Evolutionary conservation across 1,140 invertebrate species (phyloP).

Genomic region (Ceratina japonica): DNA sequence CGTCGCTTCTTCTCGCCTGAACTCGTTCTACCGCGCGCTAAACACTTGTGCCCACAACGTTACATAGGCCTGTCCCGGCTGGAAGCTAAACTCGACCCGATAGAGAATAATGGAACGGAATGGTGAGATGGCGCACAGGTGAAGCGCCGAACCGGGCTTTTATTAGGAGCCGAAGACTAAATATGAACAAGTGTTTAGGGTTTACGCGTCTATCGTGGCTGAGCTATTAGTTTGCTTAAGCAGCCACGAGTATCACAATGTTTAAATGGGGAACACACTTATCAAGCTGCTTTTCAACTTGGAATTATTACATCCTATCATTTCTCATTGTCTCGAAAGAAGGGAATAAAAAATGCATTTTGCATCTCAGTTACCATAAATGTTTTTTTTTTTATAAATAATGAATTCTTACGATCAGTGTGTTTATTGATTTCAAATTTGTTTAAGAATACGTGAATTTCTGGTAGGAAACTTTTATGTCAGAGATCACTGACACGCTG

Average conservation of each 20-base stretch:
- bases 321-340: too few relatives aligned
- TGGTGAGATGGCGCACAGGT: background rate
- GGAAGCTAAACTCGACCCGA: conserved; percentile 32
- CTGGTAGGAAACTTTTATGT: too few relatives aligned
- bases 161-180: conserved; percentile 49
- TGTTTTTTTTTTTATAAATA: too few relatives aligned
- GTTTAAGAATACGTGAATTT: too few relatives aligned
- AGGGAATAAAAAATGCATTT: too few relatives aligned
- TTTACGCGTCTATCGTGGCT: background rate
- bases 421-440: too few relatives aligned
- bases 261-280: background rate
- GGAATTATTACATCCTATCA: too few relatives aligned
- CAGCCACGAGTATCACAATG: background rate
- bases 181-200: conserved; percentile 58
- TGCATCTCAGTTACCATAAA: too few relatives aligned
- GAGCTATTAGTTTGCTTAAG: background rate
- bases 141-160: conserved; percentile 38
- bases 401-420: too few relatives aligned
- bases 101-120: background rate
- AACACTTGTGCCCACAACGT: conserved; percentile 53
- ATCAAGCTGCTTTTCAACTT: background rate
- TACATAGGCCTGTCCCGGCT: conserved; percentile 28
- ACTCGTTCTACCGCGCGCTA: conserved; percentile 31
- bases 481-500: too few relatives aligned
- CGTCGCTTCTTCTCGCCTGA: background rate